Base-by-base conservation (phyloP, 1,140 invertebrate species). In the Gonioctena quinquepunctata region DNA sequence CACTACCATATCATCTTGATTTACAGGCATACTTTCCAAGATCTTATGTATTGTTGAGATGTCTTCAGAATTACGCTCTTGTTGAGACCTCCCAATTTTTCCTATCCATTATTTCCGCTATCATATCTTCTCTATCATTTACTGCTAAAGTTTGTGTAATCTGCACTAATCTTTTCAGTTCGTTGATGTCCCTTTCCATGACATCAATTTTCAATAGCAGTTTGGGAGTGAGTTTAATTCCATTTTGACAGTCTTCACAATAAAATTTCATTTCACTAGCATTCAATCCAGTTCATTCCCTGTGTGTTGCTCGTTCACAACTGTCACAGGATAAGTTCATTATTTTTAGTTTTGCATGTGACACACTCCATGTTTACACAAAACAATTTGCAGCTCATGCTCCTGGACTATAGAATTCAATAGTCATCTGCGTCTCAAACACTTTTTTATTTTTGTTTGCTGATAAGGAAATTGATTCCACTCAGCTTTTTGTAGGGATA, bases 171-270 rank as follows among this genome's bases (percentile, higher is more conserved):
- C 16, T 42, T 63, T 18, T 8, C 19, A 42, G 18, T 42, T 63
- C 25, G 6, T 63, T 63, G 25, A 63, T 42, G 33, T 63, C 49
- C 3, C 25, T 56, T 66, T 66, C 50, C 49, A 66, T 25, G 21
- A 48, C n/a, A 65, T 65, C 62, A 25, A 65, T 65, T 23, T 66
- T 66, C 1, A 33, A 18, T 21, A 66, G 19, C 5, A 66, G 42
- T 66, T 66, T 66, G 5, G 49, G 19, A 66, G 27, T 66, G 6
- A 66, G 28, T 13, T 66, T 66, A 13, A 66, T 42, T 19, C 50
- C 64, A 54, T 28, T 66, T 66, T 66, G 64, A 21, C 64, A 66
- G 21, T 56, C 64, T 56, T 56, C 49, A 33, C 50, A 66, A 19
- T 66, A 56, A 52, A 25, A 66, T 57, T 56, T 66, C 49, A 66